Conservation (phyloP, 1,140 invertebrate genomes). For the Lineus longissimus region DNA sequence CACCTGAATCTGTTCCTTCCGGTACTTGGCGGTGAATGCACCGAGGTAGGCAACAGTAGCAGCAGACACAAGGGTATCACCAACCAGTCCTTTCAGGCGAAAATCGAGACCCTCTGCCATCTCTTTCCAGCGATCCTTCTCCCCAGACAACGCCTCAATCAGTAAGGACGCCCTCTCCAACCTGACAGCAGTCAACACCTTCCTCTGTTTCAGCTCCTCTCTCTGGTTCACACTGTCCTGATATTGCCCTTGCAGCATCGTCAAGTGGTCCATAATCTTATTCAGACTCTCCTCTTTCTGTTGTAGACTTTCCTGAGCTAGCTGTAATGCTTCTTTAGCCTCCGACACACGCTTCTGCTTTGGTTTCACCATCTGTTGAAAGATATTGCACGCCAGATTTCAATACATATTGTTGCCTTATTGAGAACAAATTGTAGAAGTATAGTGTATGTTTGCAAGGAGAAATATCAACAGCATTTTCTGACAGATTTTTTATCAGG, state of each 20-base stretch:
- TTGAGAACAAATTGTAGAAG: too few species aligned
- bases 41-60: constrained; percentile 49
- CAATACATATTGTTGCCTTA: neutral
- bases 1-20: constrained; percentile 31
- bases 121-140: constrained; percentile 72
- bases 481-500: too few species aligned
- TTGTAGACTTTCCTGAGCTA: constrained; percentile 43
- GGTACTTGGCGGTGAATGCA: constrained; percentile 45
- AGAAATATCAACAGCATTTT: too few species aligned
- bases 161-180: constrained; percentile 72
- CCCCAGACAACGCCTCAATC: constrained; percentile 75
- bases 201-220: constrained; percentile 60
- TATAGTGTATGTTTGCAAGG: too few species aligned
- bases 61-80: constrained; percentile 46
- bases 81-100: constrained; percentile 46
- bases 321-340: constrained; percentile 44
- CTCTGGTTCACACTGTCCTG: constrained; percentile 59
- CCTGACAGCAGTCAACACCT: constrained; percentile 68
- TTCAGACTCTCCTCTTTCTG: constrained; percentile 45
- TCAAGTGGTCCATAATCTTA: constrained; percentile 51
- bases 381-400: constrained; percentile 7
- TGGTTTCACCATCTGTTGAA: constrained; percentile 54
- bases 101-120: constrained; percentile 60
- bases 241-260: constrained; percentile 50
- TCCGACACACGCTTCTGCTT: constrained; percentile 48